These are phyloP conservation scores for Odontothrips loti DNA, from an alignment of 2,888 invertebrate species.

Conservation along the genomic window DNA sequence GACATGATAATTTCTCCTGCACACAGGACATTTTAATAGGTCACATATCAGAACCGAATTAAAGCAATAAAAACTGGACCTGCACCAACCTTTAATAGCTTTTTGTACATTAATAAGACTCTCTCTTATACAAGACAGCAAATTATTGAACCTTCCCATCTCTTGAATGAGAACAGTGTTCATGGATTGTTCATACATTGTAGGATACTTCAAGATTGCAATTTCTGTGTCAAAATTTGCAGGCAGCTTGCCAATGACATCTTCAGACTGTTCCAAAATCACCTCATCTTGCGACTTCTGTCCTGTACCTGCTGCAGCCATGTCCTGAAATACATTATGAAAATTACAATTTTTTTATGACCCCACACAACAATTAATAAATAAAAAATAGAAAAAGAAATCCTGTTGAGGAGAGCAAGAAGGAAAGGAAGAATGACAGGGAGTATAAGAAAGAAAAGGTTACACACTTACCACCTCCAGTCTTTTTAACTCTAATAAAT, in stretches of 20 bases:
- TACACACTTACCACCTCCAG: constrained; percentile 38
- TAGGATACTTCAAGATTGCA: constrained; percentile 66
- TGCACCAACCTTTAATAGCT: constrained; percentile 72
- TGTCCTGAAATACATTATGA: constrained; percentile 52
- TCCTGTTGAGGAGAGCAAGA: constrained; percentile 30
- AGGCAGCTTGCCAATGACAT: constrained; percentile 73
- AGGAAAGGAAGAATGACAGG: no score
- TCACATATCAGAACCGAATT: not conserved
- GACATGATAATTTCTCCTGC: constrained; percentile 83
- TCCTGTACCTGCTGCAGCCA: constrained; percentile 55
- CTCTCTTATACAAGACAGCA: constrained; percentile 66
- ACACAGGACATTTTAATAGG: not conserved
- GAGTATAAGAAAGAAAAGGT: not conserved
- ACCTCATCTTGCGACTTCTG: constrained; percentile 72
- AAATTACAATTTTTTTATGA: no score
- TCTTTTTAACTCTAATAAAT: constrained; percentile 41
- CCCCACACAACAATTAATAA: no score
- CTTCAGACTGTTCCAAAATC: constrained; percentile 71
- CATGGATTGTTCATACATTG: constrained; percentile 81
- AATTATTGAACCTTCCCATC: constrained; percentile 71
- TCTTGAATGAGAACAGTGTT: constrained; percentile 89
- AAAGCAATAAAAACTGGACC: not conserved
- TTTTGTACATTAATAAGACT: constrained; percentile 75
- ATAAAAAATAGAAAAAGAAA: not conserved
- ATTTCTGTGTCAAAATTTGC: constrained; percentile 61